These are phyloP conservation scores for Poeciliopsis occidentalis DNA, from an alignment of 2,113 vertebrate species.

Conservation along the genomic window DNA sequence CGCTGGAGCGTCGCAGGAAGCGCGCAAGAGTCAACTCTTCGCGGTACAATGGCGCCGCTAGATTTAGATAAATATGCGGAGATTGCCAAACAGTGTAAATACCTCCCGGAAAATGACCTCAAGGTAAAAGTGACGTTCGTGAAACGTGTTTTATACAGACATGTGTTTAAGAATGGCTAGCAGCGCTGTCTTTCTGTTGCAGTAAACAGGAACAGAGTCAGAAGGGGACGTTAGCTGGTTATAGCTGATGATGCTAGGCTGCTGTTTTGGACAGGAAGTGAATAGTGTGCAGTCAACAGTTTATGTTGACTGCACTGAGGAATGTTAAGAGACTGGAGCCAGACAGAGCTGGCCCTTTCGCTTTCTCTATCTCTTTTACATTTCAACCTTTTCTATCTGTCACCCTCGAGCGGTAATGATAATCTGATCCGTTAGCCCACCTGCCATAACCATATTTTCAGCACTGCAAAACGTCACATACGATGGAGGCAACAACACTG, in stretches of 20 bases:
- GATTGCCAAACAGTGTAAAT: slow-evolving; percentile 95
- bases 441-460: neutral
- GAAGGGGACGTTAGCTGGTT: slow-evolving; percentile 47
- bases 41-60: slow-evolving; percentile 88
- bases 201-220: neutral
- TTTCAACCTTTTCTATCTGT: neutral
- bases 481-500: no score
- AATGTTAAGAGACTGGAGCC: neutral
- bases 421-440: neutral
- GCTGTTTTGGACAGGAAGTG: slow-evolving; percentile 34
- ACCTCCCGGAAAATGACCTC: slow-evolving; percentile 94
- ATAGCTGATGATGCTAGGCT: slow-evolving; percentile 27
- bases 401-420: neutral
- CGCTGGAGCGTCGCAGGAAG: slow-evolving; percentile 50
- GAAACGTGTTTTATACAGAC: neutral
- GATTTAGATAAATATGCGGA: slow-evolving; percentile 96
- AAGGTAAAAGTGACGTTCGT: slow-evolving; percentile 82
- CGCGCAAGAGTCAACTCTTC: slow-evolving; percentile 13
- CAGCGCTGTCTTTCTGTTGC: neutral
- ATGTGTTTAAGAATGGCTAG: fast-evolving
- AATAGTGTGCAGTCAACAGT: neutral
- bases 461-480: neutral
- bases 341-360: neutral
- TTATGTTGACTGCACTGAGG: neutral
- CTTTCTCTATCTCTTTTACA: neutral